Evolutionary conservation across 2,888 invertebrate species (phyloP), one percentile per base, ranked within the genome.

Genomic region (Acanthosoma haemorrhoidale): DNA sequence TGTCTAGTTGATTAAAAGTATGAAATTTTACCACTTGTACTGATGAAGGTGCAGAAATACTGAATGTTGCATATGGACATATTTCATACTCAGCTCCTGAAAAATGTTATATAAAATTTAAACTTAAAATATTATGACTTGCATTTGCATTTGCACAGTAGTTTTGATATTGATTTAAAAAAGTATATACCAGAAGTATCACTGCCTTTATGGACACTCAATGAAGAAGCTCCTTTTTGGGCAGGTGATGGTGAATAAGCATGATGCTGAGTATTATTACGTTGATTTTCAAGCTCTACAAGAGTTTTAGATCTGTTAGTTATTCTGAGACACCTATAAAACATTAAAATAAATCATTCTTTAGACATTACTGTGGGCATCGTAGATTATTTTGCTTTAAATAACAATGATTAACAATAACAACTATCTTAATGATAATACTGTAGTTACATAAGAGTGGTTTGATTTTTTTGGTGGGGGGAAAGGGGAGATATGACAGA

Each of bases 21-120:
- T 78, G 77, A 73, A 78, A 78, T 74, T 78, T 78, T 69, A 79
- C 73, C 4, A 77, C 76, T 74, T 78, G 78, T 66, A 77, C 78
- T 74, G 77, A 76, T 8, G 77, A 74, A 60, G 76, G 76, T 1
- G 75, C 75, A 15, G 77, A 76, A 36, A 78, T 74, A 73, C 78
- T 78, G 76, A 79, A 80, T 69, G 79, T 80, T 32, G 79, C 80
- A 74, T 80, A 80, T 4, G 80, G 79, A 72, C 79, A 79, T 68
- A 79, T 79, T 74, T 80, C 79, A 73, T 79, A 79, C 63, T 76
- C 76, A 31, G 75, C 71, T 36, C 63, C 63, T 63, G 41, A 8
- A 63, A 63, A 31, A 8, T 4, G 18, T 68, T 72, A 16, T 71
- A 68, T 34, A 41, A 15, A 41, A 64, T 34, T 2, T 51, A 29